Conservation (phyloP, 53 echinoderm and acorn worm genomes). For the Paracentrotus lividus region DNA sequence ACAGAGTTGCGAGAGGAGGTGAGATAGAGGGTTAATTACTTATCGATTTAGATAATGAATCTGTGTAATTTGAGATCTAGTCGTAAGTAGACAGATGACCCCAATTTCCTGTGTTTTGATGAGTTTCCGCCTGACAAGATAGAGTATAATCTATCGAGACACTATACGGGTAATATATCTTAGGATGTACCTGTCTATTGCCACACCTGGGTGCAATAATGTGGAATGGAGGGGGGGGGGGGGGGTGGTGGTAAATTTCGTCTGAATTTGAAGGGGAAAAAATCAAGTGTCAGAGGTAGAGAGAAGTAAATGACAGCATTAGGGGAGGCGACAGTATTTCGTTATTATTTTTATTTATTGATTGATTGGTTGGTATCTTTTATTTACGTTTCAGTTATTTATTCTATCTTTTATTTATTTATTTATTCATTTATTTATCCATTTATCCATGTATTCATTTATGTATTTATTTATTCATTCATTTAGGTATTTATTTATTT, state of each 20-base stretch:
- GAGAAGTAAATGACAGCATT: background rate
- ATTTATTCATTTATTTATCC: too few relatives aligned
- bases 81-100: conserved; percentile 13
- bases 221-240: background rate
- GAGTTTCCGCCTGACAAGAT: background rate
- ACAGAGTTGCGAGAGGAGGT: too few relatives aligned
- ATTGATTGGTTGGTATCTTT: too few relatives aligned
- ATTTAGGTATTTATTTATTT: too few relatives aligned
- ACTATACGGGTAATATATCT: background rate
- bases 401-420: too few relatives aligned
- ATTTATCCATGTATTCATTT: too few relatives aligned
- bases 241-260: too few relatives aligned
- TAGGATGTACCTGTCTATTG: background rate
- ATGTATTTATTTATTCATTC: too few relatives aligned
- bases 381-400: too few relatives aligned
- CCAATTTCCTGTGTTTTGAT: conserved; percentile 3
- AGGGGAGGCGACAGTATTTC: background rate
- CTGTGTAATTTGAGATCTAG: background rate
- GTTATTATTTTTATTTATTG: too few relatives aligned
- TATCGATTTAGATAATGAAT: background rate
- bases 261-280: too few relatives aligned
- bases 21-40: too few relatives aligned
- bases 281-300: background rate
- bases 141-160: background rate
- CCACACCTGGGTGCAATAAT: background rate